Conservation (phyloP, 2,888 invertebrate genomes). For the Cryptocheilus praepositus region DNA sequence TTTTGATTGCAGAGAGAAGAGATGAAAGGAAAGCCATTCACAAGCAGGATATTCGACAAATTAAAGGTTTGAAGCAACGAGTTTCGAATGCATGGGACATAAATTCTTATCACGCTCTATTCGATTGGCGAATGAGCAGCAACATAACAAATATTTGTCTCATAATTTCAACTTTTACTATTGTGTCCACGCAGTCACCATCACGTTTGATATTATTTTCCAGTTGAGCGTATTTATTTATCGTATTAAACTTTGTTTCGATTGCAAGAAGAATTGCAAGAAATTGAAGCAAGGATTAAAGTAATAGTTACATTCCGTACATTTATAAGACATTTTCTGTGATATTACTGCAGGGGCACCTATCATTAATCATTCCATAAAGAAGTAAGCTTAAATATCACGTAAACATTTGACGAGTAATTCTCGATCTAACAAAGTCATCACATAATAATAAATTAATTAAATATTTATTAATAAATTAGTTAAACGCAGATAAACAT, state of each 20-base stretch:
- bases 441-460: background rate
- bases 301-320: background rate
- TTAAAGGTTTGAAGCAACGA: conserved; percentile 71
- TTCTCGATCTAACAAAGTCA: conserved; percentile 13
- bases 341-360: conserved; percentile 34
- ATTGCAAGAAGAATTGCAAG: too few species aligned
- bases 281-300: background rate
- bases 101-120: conserved; percentile 30
- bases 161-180: conserved; percentile 28
- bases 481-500: conserved; percentile 20
- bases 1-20: conserved; percentile 68
- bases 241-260: too few species aligned
- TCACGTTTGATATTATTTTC: conserved; percentile 13
- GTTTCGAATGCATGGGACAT: conserved; percentile 61
- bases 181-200: conserved; percentile 28
- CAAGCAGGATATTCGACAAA: conserved; percentile 72
- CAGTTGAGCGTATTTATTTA: background rate
- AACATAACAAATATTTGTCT: conserved; percentile 23
- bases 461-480: background rate
- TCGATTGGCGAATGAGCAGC: conserved; percentile 28
- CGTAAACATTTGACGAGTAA: conserved; percentile 27
- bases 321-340: conserved; percentile 7
- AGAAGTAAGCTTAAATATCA: conserved; percentile 33
- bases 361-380: conserved; percentile 18
- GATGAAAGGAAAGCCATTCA: conserved; percentile 67